Evolutionary conservation across 2,888 invertebrate species (phyloP).

Genomic region (Brassicogethes aeneus): DNA sequence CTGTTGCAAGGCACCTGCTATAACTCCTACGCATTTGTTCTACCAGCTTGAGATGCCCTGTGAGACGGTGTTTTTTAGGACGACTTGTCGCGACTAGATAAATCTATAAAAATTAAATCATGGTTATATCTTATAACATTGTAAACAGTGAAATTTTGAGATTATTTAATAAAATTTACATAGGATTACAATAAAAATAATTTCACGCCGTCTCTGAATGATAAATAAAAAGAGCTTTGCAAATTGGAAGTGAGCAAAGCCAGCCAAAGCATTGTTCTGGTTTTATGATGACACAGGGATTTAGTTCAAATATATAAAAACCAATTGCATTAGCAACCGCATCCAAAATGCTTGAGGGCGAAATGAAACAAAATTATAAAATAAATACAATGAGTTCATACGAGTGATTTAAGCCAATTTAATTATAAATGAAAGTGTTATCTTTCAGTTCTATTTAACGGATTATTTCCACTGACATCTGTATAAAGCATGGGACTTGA

Average conservation of each 20-base stretch:
- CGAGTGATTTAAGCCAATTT: too few relatives aligned
- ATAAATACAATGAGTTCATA: too few relatives aligned
- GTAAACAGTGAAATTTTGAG: background rate
- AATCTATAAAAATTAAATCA: too few relatives aligned
- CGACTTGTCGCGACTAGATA: background rate
- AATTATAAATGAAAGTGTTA: too few relatives aligned
- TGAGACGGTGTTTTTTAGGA: too few relatives aligned
- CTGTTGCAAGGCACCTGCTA: slow-evolving; percentile 13
- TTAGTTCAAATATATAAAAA: slow-evolving; percentile 30
- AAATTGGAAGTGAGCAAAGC: slow-evolving; percentile 20
- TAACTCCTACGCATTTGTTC: too few relatives aligned
- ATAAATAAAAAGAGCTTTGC: slow-evolving; percentile 16
- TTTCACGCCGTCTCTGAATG: background rate
- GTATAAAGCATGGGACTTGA: background rate
- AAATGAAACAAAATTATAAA: too few relatives aligned
- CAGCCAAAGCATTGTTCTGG: slow-evolving; percentile 5
- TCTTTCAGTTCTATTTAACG: too few relatives aligned
- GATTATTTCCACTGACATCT: background rate
- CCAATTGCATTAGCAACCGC: slow-evolving; percentile 36
- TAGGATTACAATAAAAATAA: background rate
- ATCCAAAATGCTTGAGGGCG: too few relatives aligned
- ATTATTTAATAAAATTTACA: background rate
- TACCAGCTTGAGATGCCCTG: background rate
- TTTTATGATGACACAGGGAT: slow-evolving; percentile 14
- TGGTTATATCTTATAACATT: too few relatives aligned